Evolutionary conservation across 2,113 vertebrate genomes (phyloP).

Genomic region (Coreoperca whiteheadi): DNA sequence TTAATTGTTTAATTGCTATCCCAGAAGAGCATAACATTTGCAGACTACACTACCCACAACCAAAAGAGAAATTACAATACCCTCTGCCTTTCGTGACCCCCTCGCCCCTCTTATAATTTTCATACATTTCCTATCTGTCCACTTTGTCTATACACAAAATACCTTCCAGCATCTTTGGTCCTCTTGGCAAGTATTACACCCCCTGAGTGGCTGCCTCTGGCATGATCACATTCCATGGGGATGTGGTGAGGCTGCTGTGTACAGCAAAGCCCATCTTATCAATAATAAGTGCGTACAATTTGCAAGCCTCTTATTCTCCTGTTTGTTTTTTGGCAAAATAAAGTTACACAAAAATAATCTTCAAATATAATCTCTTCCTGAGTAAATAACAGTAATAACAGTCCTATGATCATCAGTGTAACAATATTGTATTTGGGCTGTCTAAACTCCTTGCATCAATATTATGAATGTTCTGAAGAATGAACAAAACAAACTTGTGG

Average conservation of each 20-base stretch:
- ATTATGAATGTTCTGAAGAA: constrained; percentile 67
- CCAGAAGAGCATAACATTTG: background rate
- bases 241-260: constrained; percentile 52
- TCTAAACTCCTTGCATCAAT: constrained; percentile 62
- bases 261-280: constrained; percentile 69
- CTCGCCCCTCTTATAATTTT: background rate
- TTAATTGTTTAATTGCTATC: too few species aligned
- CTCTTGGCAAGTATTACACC: constrained; percentile 20
- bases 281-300: constrained; percentile 72
- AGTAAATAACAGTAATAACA: constrained; percentile 24
- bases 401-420: constrained; percentile 24
- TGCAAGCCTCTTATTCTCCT: constrained; percentile 76
- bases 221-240: constrained; percentile 87
- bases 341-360: background rate
- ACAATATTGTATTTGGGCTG: constrained; percentile 53
- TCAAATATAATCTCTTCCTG: background rate
- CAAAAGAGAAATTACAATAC: background rate
- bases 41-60: background rate
- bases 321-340: constrained; percentile 38
- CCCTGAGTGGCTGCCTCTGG: constrained; percentile 68
- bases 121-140: background rate
- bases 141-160: constrained; percentile 20
- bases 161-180: constrained; percentile 24
- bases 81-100: background rate
- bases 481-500: constrained; percentile 74